Base-by-base conservation (phyloP, 1,140 invertebrate genomes). In the Anastatus disparis region DNA sequence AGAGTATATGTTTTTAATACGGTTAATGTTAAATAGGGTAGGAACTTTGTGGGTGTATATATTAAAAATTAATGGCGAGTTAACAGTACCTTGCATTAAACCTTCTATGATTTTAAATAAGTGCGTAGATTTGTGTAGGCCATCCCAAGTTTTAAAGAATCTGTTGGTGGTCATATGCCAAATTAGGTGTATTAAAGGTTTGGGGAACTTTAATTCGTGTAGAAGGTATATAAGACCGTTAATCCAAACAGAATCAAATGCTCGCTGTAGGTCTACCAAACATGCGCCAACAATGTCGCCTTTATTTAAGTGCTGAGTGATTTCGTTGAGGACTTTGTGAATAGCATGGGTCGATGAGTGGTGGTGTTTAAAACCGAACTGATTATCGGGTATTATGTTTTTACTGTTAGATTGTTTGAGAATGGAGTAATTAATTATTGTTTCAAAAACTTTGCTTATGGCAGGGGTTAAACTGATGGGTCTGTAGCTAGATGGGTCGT, bases 401-500 rank as follows among this genome's bases (percentile, higher is more conserved):
- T n/a, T n/a, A n/a, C n/a, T n/a, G n/a, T n/a, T n/a, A n/a, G n/a
- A n/a, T n/a, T n/a, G n/a, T n/a, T n/a, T n/a, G n/a, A n/a, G n/a
- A n/a, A n/a, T n/a, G n/a, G n/a, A n/a, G n/a, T n/a, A n/a, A n/a
- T n/a, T 44, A 15, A 72, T 24, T 13, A 66, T 40, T 46, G 46
- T 29, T 62, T 74, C 73, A 53, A 67, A 68, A 9, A 68, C 42
- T 50, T 72, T 72, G 12, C 56, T 72, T 76, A 74, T 26, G 31
- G 56, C 31, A 15, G 78, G 77, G 13, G 81, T 64, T 38, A 81
- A 52, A 29, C 77, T 64, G 38, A 81, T 80, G 10, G 80, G 79
- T 29, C 80, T 15, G 22, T 72, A 70, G 27, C 56, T 59, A 4
- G 26, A 10, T 31, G 27, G 26, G 3, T 31, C 7, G 31, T 35